Evolutionary conservation across 2,888 invertebrate genomes (phyloP).

Genomic region (Caenorhabditis drosophilae): DNA sequence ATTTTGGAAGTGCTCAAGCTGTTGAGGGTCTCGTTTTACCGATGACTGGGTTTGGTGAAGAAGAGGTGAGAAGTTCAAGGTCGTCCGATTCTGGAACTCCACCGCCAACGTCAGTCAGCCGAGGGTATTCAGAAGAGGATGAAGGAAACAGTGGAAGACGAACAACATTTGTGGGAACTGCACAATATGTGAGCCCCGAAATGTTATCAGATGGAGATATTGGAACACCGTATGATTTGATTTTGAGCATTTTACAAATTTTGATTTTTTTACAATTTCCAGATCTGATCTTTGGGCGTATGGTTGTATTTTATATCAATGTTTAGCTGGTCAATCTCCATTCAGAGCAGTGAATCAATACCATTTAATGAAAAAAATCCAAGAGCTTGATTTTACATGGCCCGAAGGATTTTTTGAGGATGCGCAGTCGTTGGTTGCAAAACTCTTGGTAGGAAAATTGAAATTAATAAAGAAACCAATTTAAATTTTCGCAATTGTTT

Average conservation of each 20-base stretch:
- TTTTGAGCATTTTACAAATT: not conserved
- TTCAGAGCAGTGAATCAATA: constrained; percentile 90
- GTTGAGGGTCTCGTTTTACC: constrained; percentile 11
- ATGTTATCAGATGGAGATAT: constrained; percentile 75
- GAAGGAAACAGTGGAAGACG: constrained; percentile 26
- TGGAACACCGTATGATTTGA: constrained; percentile 46
- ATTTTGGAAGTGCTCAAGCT: constrained; percentile 88
- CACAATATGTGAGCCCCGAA: constrained; percentile 98
- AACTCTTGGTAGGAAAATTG: constrained; percentile 76
- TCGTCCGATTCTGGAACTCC: constrained; percentile 18
- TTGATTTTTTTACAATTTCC: constrained; percentile 32
- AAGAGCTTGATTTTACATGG: constrained; percentile 85
- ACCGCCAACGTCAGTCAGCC: constrained; percentile 1
- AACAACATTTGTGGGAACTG: constrained; percentile 88
- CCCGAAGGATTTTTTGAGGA: constrained; percentile 86
- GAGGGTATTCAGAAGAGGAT: constrained; percentile 16
- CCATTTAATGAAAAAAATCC: constrained; percentile 92
- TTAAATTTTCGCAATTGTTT: too few species aligned
- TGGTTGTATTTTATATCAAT: constrained; percentile 78
- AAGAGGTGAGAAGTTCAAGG: constrained; percentile 1
- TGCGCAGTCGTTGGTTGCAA: constrained; percentile 86
- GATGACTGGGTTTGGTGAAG: constrained; percentile 14
- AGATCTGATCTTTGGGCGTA: constrained; percentile 93
- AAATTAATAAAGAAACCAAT: too few species aligned
- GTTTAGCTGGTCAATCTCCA: constrained; percentile 89